These are phyloP conservation scores for Calephelis virginiensis DNA, from an alignment of 1,140 invertebrate genomes.

Conservation along the genomic window DNA sequence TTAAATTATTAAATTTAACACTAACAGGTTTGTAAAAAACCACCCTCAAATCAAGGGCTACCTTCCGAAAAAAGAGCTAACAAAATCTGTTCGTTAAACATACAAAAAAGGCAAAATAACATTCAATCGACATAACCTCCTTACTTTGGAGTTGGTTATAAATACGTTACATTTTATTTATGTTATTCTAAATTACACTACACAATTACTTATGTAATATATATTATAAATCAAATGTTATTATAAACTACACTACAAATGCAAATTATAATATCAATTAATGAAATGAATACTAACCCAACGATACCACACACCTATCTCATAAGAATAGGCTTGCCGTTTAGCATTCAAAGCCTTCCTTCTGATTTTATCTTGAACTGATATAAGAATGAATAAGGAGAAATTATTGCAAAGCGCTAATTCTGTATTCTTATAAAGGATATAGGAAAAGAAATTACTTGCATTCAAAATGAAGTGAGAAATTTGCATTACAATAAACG, in stretches of 20 bases:
- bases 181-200: no score
- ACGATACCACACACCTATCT: slow-evolving; percentile 1
- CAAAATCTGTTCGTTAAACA: no score
- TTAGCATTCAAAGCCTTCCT: slow-evolving; percentile 6
- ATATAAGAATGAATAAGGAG: slow-evolving; percentile 13
- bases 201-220: no score
- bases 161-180: no score
- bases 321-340: slow-evolving; percentile 3
- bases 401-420: slow-evolving; percentile 10
- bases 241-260: not conserved
- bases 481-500: slow-evolving; percentile 9
- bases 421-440: slow-evolving; percentile 13
- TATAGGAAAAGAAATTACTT: slow-evolving; percentile 13
- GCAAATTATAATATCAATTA: not conserved
- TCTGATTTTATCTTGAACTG: slow-evolving; percentile 11
- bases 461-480: slow-evolving; percentile 7
- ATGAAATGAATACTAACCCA: not conserved
- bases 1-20: no score
- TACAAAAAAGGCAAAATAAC: no score
- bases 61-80: no score
- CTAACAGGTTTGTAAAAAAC: no score
- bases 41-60: no score
- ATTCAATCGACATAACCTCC: no score
- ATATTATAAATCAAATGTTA: no score
- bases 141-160: no score